Evolutionary conservation across 2,888 invertebrate genomes (phyloP).

Genomic region (Cremastobaeus sp.): DNA sequence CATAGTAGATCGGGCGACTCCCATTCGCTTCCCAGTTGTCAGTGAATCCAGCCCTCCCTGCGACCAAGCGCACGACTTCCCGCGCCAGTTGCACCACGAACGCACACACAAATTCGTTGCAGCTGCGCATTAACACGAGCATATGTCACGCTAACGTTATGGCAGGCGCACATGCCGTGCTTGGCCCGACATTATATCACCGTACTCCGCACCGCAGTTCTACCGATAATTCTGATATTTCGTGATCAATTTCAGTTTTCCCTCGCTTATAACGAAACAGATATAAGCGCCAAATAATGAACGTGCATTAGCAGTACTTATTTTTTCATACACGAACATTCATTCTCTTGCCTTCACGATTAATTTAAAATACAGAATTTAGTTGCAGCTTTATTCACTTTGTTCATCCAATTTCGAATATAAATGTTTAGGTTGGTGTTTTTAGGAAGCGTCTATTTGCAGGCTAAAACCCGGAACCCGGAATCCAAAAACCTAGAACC

Average conservation of each 20-base stretch:
- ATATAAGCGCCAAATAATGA: no score
- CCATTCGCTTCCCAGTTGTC: slow-evolving; percentile 74
- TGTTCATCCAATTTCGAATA: no score
- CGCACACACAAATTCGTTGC: slow-evolving; percentile 55
- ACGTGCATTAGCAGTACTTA: not conserved
- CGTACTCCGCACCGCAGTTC: slow-evolving; percentile 8
- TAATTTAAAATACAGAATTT: no score
- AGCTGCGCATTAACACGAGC: slow-evolving; percentile 60
- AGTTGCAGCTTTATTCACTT: no score
- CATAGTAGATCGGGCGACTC: slow-evolving; percentile 71
- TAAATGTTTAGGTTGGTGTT: no score
- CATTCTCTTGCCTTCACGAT: no score
- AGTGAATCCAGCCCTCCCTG: slow-evolving; percentile 69
- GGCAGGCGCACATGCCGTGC: slow-evolving; percentile 66
- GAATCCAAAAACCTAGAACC: no score
- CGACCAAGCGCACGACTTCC: slow-evolving; percentile 48
- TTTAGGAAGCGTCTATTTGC: no score
- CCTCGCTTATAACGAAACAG: no score
- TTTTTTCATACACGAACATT: no score
- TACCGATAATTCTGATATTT: slow-evolving; percentile 12
- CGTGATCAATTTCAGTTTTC: slow-evolving; percentile 5
- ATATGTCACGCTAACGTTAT: slow-evolving; percentile 52
- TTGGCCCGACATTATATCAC: slow-evolving; percentile 56
- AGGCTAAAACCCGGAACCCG: no score
- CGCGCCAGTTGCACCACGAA: slow-evolving; percentile 52